Evolutionary conservation across 2,888 invertebrate genomes (phyloP).

Genomic region (Lysandra bellargus): DNA sequence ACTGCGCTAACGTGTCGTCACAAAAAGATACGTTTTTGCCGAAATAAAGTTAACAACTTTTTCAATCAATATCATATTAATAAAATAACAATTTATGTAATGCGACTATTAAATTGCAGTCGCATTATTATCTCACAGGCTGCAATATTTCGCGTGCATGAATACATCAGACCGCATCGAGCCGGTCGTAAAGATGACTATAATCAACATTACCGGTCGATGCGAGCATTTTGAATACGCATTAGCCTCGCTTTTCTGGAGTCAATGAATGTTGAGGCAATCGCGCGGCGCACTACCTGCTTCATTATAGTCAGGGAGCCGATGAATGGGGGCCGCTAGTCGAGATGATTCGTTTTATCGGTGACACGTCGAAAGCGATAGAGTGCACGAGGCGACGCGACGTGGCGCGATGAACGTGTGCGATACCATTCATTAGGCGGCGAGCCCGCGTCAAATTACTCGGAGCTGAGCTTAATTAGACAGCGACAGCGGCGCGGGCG

Average conservation of each 20-base stretch:
- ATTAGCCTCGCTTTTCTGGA: conserved; percentile 61
- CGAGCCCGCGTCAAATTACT: conserved; percentile 77
- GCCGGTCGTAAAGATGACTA: conserved; percentile 57
- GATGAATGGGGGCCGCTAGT: conserved; percentile 44
- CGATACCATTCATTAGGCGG: conserved; percentile 78
- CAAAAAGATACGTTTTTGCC: background rate
- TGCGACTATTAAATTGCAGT: conserved; percentile 18
- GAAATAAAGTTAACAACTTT: background rate
- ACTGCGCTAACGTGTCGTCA: background rate
- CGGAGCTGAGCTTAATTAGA: conserved; percentile 72
- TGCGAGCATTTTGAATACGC: conserved; percentile 62
- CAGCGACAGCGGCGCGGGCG: conserved; percentile 48
- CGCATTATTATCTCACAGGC: conserved; percentile 33
- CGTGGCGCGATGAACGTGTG: conserved; percentile 76
- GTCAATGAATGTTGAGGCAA: conserved; percentile 51
- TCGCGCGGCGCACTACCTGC: conserved; percentile 43
- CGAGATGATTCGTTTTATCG: conserved; percentile 61
- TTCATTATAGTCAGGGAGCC: conserved; percentile 37
- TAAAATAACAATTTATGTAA: conserved; percentile 15
- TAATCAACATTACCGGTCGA: conserved; percentile 67
- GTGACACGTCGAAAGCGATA: conserved; percentile 54
- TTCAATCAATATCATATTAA: background rate
- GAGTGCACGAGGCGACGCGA: conserved; percentile 55
- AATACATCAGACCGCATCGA: conserved; percentile 59
- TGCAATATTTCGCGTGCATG: conserved; percentile 52